These are phyloP conservation scores for Allobates femoralis DNA, from an alignment of 2,797 vertebrate genomes.

Conservation along the genomic window DNA sequence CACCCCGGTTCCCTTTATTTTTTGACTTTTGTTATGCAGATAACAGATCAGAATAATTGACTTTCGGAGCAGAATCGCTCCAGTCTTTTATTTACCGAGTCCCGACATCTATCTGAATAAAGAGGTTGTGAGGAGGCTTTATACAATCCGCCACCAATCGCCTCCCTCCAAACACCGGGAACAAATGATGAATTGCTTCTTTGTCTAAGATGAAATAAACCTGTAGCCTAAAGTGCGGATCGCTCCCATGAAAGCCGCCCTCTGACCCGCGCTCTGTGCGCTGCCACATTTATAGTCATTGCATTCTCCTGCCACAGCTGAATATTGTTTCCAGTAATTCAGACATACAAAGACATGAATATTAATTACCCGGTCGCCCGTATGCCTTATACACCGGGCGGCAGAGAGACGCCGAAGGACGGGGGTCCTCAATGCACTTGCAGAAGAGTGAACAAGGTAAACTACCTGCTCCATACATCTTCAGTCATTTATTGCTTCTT, in stretches of 20 bases:
- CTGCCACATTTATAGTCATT: not conserved
- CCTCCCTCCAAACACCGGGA: not conserved
- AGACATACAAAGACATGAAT: conserved; percentile 10
- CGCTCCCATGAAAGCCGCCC: not conserved
- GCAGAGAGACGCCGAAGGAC: too few species aligned
- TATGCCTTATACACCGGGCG: not conserved
- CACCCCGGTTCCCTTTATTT: not conserved
- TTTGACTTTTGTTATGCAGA: not conserved
- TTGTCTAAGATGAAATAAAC: not conserved
- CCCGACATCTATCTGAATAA: conserved; percentile 4
- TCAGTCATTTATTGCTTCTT: too few species aligned
- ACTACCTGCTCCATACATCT: too few species aligned
- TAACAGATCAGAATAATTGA: conserved; percentile 23
- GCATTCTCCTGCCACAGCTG: not conserved
- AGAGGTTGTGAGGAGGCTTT: not conserved
- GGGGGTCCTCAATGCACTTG: too few species aligned
- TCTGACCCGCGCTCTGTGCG: not conserved
- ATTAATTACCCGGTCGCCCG: not conserved
- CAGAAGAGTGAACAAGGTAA: too few species aligned
- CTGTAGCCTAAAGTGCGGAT: not conserved
- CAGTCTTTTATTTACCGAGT: not conserved
- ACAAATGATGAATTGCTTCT: not conserved
- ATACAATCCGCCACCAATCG: not conserved
- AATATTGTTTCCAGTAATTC: not conserved
- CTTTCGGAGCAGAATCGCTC: not conserved